Evolutionary conservation across 2,113 vertebrate species (phyloP).

Genomic region (Oryzias woworae): DNA sequence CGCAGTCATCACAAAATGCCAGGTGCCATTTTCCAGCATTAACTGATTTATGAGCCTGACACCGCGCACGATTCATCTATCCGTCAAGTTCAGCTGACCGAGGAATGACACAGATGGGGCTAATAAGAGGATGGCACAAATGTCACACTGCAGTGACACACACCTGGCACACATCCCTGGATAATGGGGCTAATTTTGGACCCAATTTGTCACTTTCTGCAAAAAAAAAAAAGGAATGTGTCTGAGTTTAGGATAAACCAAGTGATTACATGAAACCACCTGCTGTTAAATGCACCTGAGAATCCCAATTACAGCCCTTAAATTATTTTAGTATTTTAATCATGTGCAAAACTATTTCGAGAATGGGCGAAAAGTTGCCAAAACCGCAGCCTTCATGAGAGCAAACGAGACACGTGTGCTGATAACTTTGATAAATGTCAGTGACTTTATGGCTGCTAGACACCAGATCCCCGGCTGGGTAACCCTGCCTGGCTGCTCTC

Average conservation of each 20-base stretch:
- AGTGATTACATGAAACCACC: neutral
- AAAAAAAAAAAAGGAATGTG: neutral
- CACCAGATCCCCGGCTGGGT: slow-evolving; percentile 68
- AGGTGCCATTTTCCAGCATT: slow-evolving; percentile 78
- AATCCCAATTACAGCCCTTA: neutral
- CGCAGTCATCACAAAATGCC: slow-evolving; percentile 74
- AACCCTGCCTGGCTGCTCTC: slow-evolving; percentile 62
- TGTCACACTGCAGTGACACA: slow-evolving; percentile 9
- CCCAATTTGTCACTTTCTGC: neutral
- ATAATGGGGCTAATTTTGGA: slow-evolving; percentile 3
- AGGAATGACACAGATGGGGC: slow-evolving; percentile 53
- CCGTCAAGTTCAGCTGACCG: slow-evolving; percentile 76
- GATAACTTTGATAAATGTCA: slow-evolving; percentile 41
- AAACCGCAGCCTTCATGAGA: slow-evolving; percentile 1
- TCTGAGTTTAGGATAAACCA: neutral
- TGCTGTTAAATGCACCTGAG: too few species aligned
- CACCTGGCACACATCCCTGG: neutral
- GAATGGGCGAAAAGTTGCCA: slow-evolving; percentile 27
- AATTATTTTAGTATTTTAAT: neutral
- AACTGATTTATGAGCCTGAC: slow-evolving; percentile 82
- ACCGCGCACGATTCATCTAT: slow-evolving; percentile 80
- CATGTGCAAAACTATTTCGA: slow-evolving; percentile 17
- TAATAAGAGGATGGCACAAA: slow-evolving; percentile 17
- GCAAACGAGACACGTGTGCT: slow-evolving; percentile 14
- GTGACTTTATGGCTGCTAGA: slow-evolving; percentile 49